Evolutionary conservation across 2,113 vertebrate species (phyloP).

Genomic region (Corythornis madagascariensis): DNA sequence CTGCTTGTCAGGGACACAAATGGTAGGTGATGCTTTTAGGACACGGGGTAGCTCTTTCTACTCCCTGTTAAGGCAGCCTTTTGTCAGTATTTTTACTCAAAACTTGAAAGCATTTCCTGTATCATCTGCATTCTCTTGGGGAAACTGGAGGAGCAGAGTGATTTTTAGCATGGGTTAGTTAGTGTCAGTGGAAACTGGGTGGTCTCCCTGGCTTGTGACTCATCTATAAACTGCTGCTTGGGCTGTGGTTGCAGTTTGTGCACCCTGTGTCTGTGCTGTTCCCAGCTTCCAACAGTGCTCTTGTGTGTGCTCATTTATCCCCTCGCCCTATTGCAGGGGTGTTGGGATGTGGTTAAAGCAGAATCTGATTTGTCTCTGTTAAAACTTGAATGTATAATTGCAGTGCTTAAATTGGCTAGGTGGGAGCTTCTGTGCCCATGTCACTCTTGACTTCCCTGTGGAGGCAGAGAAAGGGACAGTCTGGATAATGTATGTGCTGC

Average conservation of each 20-base stretch:
- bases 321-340: not conserved
- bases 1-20: slow-evolving; percentile 96
- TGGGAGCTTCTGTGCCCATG: not conserved
- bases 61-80: not conserved
- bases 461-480: not conserved
- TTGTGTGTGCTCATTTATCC: not conserved
- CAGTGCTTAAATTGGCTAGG: not conserved
- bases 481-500: not conserved
- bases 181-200: not conserved
- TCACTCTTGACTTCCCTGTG: not conserved
- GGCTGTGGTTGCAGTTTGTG: not conserved
- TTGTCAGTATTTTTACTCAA: not conserved
- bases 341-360: not conserved
- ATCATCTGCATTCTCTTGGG: not conserved
- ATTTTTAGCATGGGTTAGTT: not conserved
- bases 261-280: not conserved
- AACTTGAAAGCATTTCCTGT: not conserved
- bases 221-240: not conserved
- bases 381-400: not conserved
- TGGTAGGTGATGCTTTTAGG: slow-evolving; percentile 79
- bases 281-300: not conserved
- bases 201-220: not conserved
- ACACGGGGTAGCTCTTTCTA: not conserved
- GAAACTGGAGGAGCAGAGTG: not conserved
- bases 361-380: not conserved